phyloP scores from a whole-genome alignment of 1,140 invertebrate species.

The Drosophila takahashii region DNA sequence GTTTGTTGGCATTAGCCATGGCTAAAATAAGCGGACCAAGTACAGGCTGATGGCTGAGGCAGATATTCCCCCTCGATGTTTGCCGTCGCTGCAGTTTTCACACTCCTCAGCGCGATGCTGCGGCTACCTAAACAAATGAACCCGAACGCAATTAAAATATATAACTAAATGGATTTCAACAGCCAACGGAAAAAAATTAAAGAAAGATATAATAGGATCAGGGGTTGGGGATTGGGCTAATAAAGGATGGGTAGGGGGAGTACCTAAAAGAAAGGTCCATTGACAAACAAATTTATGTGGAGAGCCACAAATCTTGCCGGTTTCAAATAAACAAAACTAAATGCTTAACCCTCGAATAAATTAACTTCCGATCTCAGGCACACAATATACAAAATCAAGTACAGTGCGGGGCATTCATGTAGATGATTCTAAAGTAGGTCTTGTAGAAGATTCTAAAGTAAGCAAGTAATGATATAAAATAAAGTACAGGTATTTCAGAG shows the following conservation, averaged over 20 bases:
- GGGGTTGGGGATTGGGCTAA: background rate
- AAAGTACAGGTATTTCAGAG: background rate
- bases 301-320: conserved; percentile 67
- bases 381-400: conserved; percentile 11
- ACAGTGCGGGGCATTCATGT: conserved; percentile 18
- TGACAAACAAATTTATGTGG: conserved; percentile 79
- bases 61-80: conserved; percentile 21
- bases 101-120: conserved; percentile 29
- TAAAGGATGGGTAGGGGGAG: background rate
- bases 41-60: conserved; percentile 11
- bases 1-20: conserved; percentile 66
- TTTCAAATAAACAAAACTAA: conserved; percentile 76
- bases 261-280: conserved; percentile 40
- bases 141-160: conserved; percentile 42
- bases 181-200: conserved; percentile 10
- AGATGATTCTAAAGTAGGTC: too few relatives aligned
- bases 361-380: conserved; percentile 67
- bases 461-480: too few relatives aligned
- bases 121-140: conserved; percentile 59
- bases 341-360: conserved; percentile 67
- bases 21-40: conserved; percentile 47
- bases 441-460: background rate
- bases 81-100: conserved; percentile 46
- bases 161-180: conserved; percentile 53
- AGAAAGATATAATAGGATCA: background rate